A percentile compares a stretch with the other conserved stretches of the same genome.
These are phyloP conservation scores for Calameuta filiformis DNA, from an alignment of 2,888 invertebrate genomes.

Conservation along the genomic window DNA sequence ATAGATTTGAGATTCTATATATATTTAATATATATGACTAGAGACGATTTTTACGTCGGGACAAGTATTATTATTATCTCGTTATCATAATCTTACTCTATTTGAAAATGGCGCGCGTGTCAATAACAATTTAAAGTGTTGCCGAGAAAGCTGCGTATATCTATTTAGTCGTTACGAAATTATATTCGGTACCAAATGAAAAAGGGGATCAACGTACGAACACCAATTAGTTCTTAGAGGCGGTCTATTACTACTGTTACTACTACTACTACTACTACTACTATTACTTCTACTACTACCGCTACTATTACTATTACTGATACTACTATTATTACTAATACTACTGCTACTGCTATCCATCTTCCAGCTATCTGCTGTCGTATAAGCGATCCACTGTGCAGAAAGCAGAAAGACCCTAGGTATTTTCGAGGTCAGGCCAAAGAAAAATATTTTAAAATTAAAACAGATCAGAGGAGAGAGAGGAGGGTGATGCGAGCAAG, in stretches of 20 bases:
- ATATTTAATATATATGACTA: not conserved
- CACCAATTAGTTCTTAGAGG: constrained; percentile 64
- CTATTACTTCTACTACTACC: constrained; percentile 39
- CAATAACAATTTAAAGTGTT: not conserved
- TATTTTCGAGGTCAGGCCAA: not conserved
- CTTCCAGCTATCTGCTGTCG: not conserved
- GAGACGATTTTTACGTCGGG: not conserved
- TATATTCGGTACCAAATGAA: constrained; percentile 60
- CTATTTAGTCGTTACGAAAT: constrained; percentile 21
- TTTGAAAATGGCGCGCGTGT: not conserved
- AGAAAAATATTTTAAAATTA: not conserved
- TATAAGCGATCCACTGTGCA: not conserved
- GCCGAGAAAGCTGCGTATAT: not conserved
- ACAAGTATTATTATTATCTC: constrained; percentile 15
- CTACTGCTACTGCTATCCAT: not conserved
- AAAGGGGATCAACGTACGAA: constrained; percentile 65
- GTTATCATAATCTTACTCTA: constrained; percentile 6
- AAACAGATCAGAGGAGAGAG: not conserved
- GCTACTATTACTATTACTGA: constrained; percentile 6
- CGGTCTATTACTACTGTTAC: constrained; percentile 14
- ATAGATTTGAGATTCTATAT: not conserved
- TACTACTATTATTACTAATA: not conserved
- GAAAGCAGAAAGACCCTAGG: not conserved
- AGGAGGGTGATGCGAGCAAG: not conserved
- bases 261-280: constrained; percentile 34